Conservation (phyloP, 2,888 invertebrate genomes). For the Mythimna impura region DNA sequence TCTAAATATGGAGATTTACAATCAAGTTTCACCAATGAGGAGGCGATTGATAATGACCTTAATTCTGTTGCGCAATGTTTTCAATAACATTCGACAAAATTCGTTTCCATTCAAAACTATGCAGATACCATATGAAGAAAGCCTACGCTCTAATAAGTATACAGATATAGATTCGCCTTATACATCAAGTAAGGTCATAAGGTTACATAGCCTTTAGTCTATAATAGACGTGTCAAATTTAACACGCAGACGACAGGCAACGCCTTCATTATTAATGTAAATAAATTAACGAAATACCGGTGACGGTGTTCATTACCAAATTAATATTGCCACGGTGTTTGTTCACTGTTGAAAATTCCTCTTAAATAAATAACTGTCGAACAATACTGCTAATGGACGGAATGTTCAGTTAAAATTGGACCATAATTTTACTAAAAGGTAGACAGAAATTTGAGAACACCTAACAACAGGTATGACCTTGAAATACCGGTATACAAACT, state of each 20-base stretch:
- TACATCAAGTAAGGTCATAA: not conserved
- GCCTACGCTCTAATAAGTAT: not conserved
- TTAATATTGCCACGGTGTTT: slow-evolving; percentile 16
- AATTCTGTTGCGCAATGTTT: slow-evolving; percentile 43
- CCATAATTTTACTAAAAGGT: not conserved
- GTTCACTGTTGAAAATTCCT: slow-evolving; percentile 13
- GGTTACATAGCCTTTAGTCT: not conserved
- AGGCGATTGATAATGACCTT: slow-evolving; percentile 59
- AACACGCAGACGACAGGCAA: slow-evolving; percentile 6
- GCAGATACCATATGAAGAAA: slow-evolving; percentile 16
- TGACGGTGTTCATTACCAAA: slow-evolving; percentile 36
- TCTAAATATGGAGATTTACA: slow-evolving; percentile 28
- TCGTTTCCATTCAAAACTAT: not conserved
- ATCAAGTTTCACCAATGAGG: slow-evolving; percentile 38
- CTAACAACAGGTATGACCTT: slow-evolving; percentile 32
- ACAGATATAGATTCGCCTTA: not conserved
- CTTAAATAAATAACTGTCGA: slow-evolving; percentile 17
- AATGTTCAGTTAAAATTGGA: not conserved
- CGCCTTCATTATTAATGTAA: slow-evolving; percentile 34
- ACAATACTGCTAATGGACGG: slow-evolving; percentile 13
- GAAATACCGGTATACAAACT: slow-evolving; percentile 16
- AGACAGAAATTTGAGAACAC: slow-evolving; percentile 4
- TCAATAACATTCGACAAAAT: slow-evolving; percentile 27
- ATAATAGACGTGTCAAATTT: slow-evolving; percentile 7
- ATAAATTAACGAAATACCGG: slow-evolving; percentile 43